Base-by-base conservation (phyloP, 2,797 vertebrate genomes). In the Meda fulgida region DNA sequence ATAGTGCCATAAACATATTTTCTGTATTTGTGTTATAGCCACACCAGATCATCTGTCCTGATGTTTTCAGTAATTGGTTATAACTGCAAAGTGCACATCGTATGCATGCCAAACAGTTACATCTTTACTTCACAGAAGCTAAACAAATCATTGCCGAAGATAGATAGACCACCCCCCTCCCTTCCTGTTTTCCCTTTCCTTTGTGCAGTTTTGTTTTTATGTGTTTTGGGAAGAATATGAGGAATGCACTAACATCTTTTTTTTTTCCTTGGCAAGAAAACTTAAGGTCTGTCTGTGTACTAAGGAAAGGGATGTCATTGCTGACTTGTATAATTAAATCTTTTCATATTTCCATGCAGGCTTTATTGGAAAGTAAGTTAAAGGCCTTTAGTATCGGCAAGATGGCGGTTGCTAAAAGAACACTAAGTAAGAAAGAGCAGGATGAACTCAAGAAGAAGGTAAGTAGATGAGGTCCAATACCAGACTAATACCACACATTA, bases 381-480 rank as follows among this genome's bases (percentile, higher is more conserved):
- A 99, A 99, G 92, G 97, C 97, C 53, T 99, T 99, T 92, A 99
- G 98, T 89, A 99, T 99, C 90, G 97, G 97, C 11, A 99, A 99
- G 93, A 99, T 99, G 98, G 96, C 97, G 83, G 96, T 97, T 90
- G 96, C 96, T 48, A 99, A 99, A 92, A 94, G 98, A 90, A 99
- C 98, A 58, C 91, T 99, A 80, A 99, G 98, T 94, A 99, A 99
- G 90, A 99, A 99, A 84, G 98, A 99, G 67, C 98, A 99, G 90
- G 98, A 99, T 90, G 98, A 99, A 92, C 94, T 99, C 43, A 99
- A 99, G 94, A 99, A 99, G 92, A 99, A 99, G 94, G 98, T 98
- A 93, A 94, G 90, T 31, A 34, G 9, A 78, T 19, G 34, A 40
- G 75, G 36, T 76, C 48, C 63, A 31, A 65, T 65, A 31, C 14